These are phyloP conservation scores for Drosophila gunungcola DNA, from an alignment of 1,140 invertebrate genomes.

Conservation along the genomic window DNA sequence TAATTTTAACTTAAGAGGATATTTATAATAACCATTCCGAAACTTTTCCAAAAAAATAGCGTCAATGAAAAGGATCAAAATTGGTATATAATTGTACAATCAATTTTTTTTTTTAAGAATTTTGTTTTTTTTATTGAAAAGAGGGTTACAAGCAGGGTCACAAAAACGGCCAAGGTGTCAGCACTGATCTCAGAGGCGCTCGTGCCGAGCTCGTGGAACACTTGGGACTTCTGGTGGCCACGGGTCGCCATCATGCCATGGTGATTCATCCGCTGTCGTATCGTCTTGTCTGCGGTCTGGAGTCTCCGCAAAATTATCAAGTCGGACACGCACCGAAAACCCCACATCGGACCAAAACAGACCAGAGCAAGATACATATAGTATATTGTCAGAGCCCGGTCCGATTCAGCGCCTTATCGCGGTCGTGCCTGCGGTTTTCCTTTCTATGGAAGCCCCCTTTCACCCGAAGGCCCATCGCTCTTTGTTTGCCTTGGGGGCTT, in stretches of 20 bases:
- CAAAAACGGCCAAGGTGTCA: neutral
- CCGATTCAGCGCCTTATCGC: conserved; percentile 51
- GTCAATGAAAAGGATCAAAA: no score
- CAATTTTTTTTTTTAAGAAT: neutral
- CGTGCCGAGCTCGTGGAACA: conserved; percentile 46
- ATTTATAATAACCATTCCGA: no score
- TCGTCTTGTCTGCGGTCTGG: conserved; percentile 31
- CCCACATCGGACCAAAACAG: conserved; percentile 4
- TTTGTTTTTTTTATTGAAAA: neutral
- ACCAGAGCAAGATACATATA: conserved; percentile 4
- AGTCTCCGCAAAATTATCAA: conserved; percentile 52
- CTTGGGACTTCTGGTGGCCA: conserved; percentile 30
- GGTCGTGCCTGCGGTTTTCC: conserved; percentile 39
- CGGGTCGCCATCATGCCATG: conserved; percentile 30
- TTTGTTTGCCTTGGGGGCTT: conserved; percentile 63
- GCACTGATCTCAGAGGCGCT: conserved; percentile 30
- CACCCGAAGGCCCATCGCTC: conserved; percentile 9
- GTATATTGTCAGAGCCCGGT: neutral
- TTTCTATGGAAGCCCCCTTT: conserved; percentile 57
- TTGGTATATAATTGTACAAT: neutral
- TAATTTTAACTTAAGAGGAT: no score
- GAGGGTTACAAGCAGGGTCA: no score
- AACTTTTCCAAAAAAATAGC: no score
- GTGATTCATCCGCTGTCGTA: conserved; percentile 44
- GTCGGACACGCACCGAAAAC: conserved; percentile 41